Conservation (phyloP, 2,113 vertebrate species). For the Raja brachyura region DNA sequence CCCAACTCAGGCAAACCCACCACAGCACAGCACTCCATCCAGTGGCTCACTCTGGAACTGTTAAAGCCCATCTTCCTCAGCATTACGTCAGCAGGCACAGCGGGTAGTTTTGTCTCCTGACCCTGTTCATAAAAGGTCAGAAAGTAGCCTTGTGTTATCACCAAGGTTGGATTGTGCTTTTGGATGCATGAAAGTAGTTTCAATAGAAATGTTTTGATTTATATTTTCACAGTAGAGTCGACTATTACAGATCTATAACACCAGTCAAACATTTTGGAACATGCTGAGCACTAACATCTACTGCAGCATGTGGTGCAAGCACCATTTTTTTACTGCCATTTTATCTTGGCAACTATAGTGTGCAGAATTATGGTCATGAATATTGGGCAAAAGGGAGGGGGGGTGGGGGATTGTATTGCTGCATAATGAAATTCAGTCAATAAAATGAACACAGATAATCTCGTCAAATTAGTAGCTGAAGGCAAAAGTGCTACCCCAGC, state of each 20-base stretch:
- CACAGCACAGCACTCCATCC: conserved; percentile 19
- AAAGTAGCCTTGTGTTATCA: not conserved
- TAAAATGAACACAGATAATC: conserved; percentile 67
- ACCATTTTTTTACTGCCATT: conserved; percentile 27
- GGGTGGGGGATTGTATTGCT: conserved; percentile 54
- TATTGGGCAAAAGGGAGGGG: conserved; percentile 61
- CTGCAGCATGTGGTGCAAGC: conserved; percentile 24
- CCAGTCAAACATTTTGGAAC: conserved; percentile 14
- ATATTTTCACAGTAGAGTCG: conserved; percentile 7
- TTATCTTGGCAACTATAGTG: conserved; percentile 34
- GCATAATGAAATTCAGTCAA: conserved; percentile 63
- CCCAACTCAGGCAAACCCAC: not conserved
- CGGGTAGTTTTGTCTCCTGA: not conserved
- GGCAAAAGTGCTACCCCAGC: conserved; percentile 47
- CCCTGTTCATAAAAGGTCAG: not conserved
- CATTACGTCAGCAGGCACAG: not conserved
- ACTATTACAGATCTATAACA: conserved; percentile 6
- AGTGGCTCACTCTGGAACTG: conserved; percentile 25
- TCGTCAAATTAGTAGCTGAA: conserved; percentile 66
- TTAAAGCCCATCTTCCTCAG: not conserved
- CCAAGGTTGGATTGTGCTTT: conserved; percentile 21
- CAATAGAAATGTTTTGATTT: conserved; percentile 3
- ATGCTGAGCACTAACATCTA: conserved; percentile 25
- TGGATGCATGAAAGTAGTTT: not conserved
- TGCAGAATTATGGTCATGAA: conserved; percentile 52